A percentile compares a stretch with the other conserved stretches of the same genome.
These are phyloP conservation scores for Aspiorhynchus laticeps DNA, from an alignment of 2,113 vertebrate species.

Conservation along the genomic window DNA sequence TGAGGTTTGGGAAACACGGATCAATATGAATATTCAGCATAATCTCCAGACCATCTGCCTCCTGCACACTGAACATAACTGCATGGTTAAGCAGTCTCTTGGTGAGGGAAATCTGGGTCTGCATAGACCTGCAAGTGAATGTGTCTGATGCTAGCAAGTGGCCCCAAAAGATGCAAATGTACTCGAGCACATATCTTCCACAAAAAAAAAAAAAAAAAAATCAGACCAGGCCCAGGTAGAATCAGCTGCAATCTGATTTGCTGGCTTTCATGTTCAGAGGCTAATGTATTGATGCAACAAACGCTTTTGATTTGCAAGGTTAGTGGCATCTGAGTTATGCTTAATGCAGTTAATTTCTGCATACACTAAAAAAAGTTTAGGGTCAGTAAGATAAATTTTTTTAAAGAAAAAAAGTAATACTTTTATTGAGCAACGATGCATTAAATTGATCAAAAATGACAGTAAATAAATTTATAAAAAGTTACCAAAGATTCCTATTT, in stretches of 20 bases:
- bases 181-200: not conserved
- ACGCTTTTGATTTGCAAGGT: not conserved
- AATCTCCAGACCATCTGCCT: slow-evolving; percentile 56
- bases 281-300: not conserved
- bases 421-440: not conserved
- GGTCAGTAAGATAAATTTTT: no score
- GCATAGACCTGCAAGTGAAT: slow-evolving; percentile 18
- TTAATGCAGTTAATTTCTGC: not conserved
- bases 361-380: not conserved
- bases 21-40: slow-evolving; percentile 59
- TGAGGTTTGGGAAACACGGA: slow-evolving; percentile 52
- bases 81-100: slow-evolving; percentile 47
- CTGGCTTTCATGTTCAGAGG: not conserved
- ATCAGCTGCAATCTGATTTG: not conserved
- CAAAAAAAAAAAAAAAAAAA: not conserved
- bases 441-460: not conserved
- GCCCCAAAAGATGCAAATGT: not conserved
- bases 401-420: not conserved
- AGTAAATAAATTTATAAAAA: not conserved
- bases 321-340: not conserved
- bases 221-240: not conserved
- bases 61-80: slow-evolving; percentile 51
- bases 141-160: not conserved
- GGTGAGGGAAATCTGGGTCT: slow-evolving; percentile 38
- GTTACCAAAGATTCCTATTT: not conserved